phyloP scores from a whole-genome alignment of 2,797 vertebrate species.

The Acridotheres tristis region DNA sequence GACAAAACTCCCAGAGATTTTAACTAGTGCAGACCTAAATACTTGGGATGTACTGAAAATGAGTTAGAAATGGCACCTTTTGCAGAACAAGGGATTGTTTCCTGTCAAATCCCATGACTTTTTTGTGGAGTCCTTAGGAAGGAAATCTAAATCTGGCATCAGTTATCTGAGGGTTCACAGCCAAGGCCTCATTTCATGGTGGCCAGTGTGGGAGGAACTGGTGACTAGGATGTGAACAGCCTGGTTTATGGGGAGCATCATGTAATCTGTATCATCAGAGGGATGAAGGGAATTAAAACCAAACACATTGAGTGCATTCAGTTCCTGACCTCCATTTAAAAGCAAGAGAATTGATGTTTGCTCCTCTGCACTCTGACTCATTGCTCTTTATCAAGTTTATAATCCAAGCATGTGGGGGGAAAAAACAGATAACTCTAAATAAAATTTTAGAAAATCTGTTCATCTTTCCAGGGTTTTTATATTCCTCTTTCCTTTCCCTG shows the following conservation, averaged over 20 bases:
- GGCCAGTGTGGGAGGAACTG: neutral
- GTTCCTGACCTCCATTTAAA: neutral
- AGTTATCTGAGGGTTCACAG: neutral
- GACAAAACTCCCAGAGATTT: neutral
- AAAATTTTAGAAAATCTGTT: neutral
- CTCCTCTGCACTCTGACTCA: neutral
- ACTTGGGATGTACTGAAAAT: neutral
- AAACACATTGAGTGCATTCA: neutral
- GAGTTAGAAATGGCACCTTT: neutral
- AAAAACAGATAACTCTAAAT: neutral
- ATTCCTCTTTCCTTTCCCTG: neutral
- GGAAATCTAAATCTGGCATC: neutral
- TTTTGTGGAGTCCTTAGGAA: neutral
- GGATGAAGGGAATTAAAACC: slow-evolving; percentile 38
- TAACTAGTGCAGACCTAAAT: neutral
- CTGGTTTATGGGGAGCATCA: neutral
- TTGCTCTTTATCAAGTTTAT: neutral
- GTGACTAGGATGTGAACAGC: neutral
- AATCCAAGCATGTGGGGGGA: neutral
- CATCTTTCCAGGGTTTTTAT: neutral
- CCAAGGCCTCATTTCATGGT: neutral
- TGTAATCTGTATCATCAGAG: neutral
- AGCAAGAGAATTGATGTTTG: slow-evolving; percentile 19
- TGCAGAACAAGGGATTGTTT: neutral
- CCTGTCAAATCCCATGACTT: neutral